Percentiles rank a stretch among this genome's conserved stretches.
These are phyloP conservation scores for Diadophis punctatus DNA, from an alignment of 2,113 vertebrate species.

Conservation along the genomic window DNA sequence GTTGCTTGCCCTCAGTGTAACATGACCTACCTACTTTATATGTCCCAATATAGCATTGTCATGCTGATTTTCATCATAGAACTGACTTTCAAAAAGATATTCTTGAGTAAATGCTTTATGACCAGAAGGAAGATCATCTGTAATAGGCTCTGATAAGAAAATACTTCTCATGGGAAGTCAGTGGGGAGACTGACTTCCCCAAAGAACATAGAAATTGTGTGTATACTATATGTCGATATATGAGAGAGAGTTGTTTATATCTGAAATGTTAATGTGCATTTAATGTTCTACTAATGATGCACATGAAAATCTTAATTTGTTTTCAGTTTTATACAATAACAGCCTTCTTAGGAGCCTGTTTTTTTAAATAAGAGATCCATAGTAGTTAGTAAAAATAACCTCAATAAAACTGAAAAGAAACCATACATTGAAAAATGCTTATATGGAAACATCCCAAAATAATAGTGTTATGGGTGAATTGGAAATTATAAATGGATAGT, in stretches of 20 bases:
- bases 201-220: background rate
- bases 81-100: background rate
- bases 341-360: background rate
- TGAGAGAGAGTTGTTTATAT: background rate
- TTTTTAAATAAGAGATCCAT: background rate
- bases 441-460: fast-evolving
- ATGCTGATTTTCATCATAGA: background rate
- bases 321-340: background rate
- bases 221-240: background rate
- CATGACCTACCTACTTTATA: background rate
- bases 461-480: background rate
- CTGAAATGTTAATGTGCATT: background rate
- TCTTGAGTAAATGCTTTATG: background rate
- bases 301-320: background rate
- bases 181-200: fast-evolving
- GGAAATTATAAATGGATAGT: background rate
- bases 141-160: background rate
- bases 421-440: background rate
- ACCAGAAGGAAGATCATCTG: background rate
- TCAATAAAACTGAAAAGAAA: background rate
- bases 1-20: background rate
- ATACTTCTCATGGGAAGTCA: background rate
- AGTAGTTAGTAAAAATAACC: background rate
- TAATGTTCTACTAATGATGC: background rate
- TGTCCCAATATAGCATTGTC: too few relatives aligned